A percentile compares a stretch with the other conserved stretches of the same genome.
phyloP scores from a whole-genome alignment of 2,113 vertebrate species.

The Pimephales promelas region DNA sequence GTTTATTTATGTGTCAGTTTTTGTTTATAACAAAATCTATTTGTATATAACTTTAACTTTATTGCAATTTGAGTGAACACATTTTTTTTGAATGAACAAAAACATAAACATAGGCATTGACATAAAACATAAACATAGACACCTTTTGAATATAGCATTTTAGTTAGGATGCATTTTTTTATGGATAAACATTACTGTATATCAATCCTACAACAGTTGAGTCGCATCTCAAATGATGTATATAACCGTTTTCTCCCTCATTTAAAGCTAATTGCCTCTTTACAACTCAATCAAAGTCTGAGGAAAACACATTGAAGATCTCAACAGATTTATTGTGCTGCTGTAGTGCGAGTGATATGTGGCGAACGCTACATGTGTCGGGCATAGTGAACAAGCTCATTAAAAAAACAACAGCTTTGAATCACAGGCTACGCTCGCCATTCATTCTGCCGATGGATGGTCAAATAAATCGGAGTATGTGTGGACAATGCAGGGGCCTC shows the following conservation, averaged over 20 bases:
- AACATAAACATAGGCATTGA: no score
- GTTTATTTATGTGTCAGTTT: neutral
- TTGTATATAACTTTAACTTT: no score
- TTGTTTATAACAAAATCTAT: no score
- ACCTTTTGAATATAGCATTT: no score
- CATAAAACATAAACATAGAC: no score
- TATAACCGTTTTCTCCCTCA: neutral
- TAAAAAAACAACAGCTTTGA: slow-evolving; percentile 63
- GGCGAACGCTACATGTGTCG: slow-evolving; percentile 60
- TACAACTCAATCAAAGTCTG: slow-evolving; percentile 24
- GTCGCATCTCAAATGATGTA: neutral
- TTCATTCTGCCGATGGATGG: slow-evolving; percentile 59
- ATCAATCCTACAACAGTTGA: neutral
- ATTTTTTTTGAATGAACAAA: no score
- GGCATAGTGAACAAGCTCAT: slow-evolving; percentile 71
- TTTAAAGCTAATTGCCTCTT: slow-evolving; percentile 22
- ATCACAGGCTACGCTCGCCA: slow-evolving; percentile 57
- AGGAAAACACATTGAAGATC: slow-evolving; percentile 5
- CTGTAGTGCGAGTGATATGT: slow-evolving; percentile 53
- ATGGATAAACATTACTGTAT: neutral
- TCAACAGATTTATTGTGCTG: slow-evolving; percentile 59
- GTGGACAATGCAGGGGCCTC: slow-evolving; percentile 61
- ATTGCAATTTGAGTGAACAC: no score
- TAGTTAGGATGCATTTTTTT: neutral
- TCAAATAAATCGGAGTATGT: slow-evolving; percentile 65